Evolutionary conservation across 2,888 invertebrate species (phyloP).

Genomic region (Hirtodrosophila trivittata): DNA sequence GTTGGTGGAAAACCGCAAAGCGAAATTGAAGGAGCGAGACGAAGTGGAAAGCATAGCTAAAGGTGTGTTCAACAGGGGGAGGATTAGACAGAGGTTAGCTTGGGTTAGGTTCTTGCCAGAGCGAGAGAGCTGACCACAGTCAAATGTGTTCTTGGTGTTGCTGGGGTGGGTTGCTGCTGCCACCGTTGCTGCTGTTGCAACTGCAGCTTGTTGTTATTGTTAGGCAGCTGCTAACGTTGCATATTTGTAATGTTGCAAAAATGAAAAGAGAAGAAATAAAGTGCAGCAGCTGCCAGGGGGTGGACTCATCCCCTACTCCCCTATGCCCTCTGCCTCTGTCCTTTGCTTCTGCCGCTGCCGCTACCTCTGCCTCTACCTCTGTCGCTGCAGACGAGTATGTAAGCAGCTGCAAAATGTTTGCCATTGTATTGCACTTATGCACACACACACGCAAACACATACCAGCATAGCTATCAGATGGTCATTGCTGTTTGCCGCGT

Average conservation of each 20-base stretch:
- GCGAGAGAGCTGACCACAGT: conserved; percentile 40
- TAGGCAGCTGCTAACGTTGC: conserved; percentile 48
- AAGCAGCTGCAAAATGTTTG: conserved; percentile 52
- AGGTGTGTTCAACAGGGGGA: background rate
- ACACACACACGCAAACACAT: conserved; percentile 4
- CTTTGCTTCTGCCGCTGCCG: background rate
- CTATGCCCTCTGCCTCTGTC: background rate
- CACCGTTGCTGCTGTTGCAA: background rate
- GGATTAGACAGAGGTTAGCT: conserved; percentile 2
- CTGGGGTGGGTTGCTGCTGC: conserved; percentile 10
- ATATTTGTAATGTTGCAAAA: conserved; percentile 37
- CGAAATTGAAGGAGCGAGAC: background rate
- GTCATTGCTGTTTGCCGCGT: conserved; percentile 14
- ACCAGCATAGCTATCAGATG: background rate
- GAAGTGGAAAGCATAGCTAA: background rate
- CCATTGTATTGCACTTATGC: conserved; percentile 36
- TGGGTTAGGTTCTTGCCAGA: conserved; percentile 9
- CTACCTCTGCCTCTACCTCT: background rate
- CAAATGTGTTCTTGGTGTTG: conserved; percentile 13
- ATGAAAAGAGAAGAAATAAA: conserved; percentile 7
- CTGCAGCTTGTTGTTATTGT: conserved; percentile 5
- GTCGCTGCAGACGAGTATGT: too few relatives aligned
- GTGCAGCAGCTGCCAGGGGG: conserved; percentile 39
- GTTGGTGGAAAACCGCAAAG: conserved; percentile 1
- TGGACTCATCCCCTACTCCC: background rate